phyloP scores from a whole-genome alignment of 92 coral and sea anemone genomes.

The Zoanthus sansibaricus region DNA sequence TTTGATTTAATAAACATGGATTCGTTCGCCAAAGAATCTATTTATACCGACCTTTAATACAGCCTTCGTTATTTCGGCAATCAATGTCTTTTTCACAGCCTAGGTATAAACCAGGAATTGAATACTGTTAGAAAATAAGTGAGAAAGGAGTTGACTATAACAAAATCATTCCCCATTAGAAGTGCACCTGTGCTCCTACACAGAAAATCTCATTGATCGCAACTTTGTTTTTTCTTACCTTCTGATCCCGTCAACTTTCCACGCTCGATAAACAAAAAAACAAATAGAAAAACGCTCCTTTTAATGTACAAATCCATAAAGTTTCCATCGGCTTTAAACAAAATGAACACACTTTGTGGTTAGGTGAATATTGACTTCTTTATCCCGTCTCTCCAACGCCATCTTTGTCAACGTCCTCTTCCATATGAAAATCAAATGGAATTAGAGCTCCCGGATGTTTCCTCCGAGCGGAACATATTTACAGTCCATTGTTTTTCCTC shows the following conservation, averaged over 20 bases:
- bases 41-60: constrained; percentile 21
- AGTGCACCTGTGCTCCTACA: constrained; percentile 33
- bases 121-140: constrained; percentile 1
- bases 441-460: constrained; percentile 42
- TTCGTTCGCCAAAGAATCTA: background rate
- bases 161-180: constrained; percentile 9
- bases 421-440: background rate
- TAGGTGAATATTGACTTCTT: constrained; percentile 26
- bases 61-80: constrained; percentile 20
- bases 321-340: constrained; percentile 78
- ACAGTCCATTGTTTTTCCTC: constrained; percentile 18
- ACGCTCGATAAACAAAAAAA: constrained; percentile 57
- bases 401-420: constrained; percentile 27
- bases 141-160: constrained; percentile 15
- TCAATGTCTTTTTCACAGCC: constrained; percentile 32
- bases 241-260: constrained; percentile 79
- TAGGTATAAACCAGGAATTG: background rate
- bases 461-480: constrained; percentile 19
- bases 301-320: constrained; percentile 80
- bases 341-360: constrained; percentile 37
- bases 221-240: constrained; percentile 68
- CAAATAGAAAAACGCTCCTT: constrained; percentile 58
- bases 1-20: constrained; percentile 26
- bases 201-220: background rate
- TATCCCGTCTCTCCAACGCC: constrained; percentile 23